These are phyloP conservation scores for Clytia hemisphaerica DNA, from an alignment of 30 jellyfish, hydroid and myxozoan genomes.

Conservation along the genomic window DNA sequence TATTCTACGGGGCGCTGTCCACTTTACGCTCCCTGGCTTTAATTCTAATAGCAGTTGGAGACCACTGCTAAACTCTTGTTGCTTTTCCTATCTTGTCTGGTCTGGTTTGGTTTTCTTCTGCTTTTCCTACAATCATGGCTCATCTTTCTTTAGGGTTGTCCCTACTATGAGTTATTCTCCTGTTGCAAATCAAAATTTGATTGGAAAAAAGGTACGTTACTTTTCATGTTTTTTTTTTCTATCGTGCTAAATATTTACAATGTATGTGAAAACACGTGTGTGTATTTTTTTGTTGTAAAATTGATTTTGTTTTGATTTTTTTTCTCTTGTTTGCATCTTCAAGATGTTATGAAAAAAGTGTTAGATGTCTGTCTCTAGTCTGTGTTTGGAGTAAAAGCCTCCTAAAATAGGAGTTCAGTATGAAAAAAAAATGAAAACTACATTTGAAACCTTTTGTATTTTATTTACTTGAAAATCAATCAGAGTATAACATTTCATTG, in stretches of 20 bases:
- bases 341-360: not conserved
- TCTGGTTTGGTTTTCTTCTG: slow-evolving; percentile 23
- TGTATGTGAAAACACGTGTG: not conserved
- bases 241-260: not conserved
- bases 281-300: not conserved
- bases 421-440: too few species aligned
- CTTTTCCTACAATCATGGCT: slow-evolving; percentile 25
- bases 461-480: too few species aligned
- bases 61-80: slow-evolving; percentile 12
- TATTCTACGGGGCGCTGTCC: slow-evolving; percentile 49
- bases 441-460: too few species aligned
- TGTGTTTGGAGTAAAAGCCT: too few species aligned
- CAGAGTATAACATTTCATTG: too few species aligned
- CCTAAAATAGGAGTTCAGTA: too few species aligned
- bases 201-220: slow-evolving; percentile 31
- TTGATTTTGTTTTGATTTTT: not conserved
- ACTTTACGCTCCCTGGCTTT: slow-evolving; percentile 32
- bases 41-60: slow-evolving; percentile 32
- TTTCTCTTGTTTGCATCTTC: not conserved
- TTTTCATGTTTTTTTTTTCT: not conserved
- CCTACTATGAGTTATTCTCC: slow-evolving; percentile 27
- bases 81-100: too few species aligned
- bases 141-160: slow-evolving; percentile 36
- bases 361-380: not conserved
- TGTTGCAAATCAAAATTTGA: not conserved